A percentile compares a stretch with the other conserved stretches of the same genome.
Evolutionary conservation across 2,113 vertebrate species (phyloP).

Genomic region (Macrotus californicus): DNA sequence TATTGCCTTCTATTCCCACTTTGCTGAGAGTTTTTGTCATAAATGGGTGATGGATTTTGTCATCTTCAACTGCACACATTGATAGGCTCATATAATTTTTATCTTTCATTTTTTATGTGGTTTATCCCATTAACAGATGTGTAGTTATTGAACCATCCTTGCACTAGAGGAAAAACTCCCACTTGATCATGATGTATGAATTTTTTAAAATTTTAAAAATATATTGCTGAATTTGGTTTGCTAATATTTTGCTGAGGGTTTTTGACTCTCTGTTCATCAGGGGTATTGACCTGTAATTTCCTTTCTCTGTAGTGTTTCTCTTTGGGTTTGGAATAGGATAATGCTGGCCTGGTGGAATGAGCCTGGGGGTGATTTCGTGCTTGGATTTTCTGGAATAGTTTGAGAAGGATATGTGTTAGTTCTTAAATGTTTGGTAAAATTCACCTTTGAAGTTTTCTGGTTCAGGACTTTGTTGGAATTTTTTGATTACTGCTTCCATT

Average conservation of each 20-base stretch:
- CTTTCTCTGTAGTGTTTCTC: not conserved
- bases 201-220: not conserved
- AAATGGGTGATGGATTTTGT: not conserved
- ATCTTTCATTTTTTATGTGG: not conserved
- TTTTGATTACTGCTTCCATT: not conserved
- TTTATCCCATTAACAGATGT: not conserved
- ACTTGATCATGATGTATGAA: not conserved
- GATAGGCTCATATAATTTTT: not conserved
- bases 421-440: not conserved
- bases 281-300: not conserved
- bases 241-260: not conserved
- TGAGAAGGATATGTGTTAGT: not conserved
- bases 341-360: not conserved
- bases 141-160: not conserved
- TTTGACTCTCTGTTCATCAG: not conserved
- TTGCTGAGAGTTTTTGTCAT: not conserved
- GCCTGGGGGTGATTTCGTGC: not conserved
- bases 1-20: not conserved
- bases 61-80: not conserved
- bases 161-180: not conserved
- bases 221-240: not conserved
- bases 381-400: not conserved
- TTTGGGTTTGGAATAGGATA: not conserved
- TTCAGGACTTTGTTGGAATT: not conserved
- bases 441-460: not conserved